Percentiles rank a stretch among this genome's conserved stretches.
phyloP scores from a whole-genome alignment of 2,888 invertebrate genomes.

The Ormyrus nitidulus region DNA sequence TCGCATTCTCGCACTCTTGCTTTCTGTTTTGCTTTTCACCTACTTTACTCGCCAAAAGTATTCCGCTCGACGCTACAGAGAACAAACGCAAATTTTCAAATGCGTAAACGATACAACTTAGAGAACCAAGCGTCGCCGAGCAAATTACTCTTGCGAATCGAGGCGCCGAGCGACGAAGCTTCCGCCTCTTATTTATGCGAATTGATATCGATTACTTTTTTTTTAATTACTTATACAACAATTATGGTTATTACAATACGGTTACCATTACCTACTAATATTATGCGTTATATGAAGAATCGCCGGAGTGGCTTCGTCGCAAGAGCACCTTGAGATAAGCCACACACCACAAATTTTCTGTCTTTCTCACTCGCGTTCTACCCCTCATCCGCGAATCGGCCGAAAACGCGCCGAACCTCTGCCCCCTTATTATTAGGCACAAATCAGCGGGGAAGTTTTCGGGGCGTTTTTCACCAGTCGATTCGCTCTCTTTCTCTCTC shows the following conservation, averaged over 20 bases:
- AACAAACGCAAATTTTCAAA: background rate
- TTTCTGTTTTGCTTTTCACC: background rate
- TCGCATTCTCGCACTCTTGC: background rate
- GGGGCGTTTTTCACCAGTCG: conserved; percentile 6
- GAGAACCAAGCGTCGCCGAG: background rate
- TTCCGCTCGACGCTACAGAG: no score
- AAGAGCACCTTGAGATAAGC: conserved; percentile 15
- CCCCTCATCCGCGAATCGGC: conserved; percentile 19
- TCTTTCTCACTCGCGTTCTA: background rate
- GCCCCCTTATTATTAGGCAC: conserved; percentile 45
- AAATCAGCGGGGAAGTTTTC: conserved; percentile 41
- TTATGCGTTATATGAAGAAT: conserved; percentile 36
- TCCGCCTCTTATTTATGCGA: background rate
- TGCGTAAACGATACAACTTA: no score
- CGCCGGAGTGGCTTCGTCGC: conserved; percentile 18
- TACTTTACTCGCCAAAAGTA: no score
- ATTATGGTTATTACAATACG: conserved; percentile 35
- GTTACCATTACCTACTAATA: conserved; percentile 44
- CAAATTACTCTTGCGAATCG: conserved; percentile 15
- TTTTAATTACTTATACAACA: conserved; percentile 35
- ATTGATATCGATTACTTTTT: conserved; percentile 6
- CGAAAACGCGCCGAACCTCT: conserved; percentile 35
- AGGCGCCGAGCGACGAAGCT: conserved; percentile 23
- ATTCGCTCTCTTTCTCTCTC: conserved; percentile 9
- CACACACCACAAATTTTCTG: background rate